Conservation (phyloP, 1,140 invertebrate species). For the Notospermus geniculatus region DNA sequence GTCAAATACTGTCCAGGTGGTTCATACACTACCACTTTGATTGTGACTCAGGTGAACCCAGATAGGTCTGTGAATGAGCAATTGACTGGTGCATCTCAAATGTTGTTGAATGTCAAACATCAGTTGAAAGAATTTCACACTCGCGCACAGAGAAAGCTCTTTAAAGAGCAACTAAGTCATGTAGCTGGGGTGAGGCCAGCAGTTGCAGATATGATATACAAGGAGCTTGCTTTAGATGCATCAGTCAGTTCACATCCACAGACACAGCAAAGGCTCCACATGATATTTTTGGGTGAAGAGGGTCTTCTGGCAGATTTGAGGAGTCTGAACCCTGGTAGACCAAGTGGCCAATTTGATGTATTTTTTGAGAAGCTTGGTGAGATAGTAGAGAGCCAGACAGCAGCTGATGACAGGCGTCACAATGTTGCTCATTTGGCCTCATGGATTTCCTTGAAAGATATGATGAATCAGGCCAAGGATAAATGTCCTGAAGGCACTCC, state of each 20-base stretch:
- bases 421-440: slow-evolving; percentile 11
- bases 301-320: slow-evolving; percentile 23
- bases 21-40: too few relatives aligned
- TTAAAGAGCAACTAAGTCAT: too few relatives aligned
- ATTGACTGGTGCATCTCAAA: too few relatives aligned
- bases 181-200: too few relatives aligned
- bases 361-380: neutral
- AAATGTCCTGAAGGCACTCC: slow-evolving; percentile 4
- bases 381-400: neutral
- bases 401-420: slow-evolving; percentile 6
- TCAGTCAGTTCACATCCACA: slow-evolving; percentile 16
- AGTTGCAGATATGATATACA: too few relatives aligned
- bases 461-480: slow-evolving; percentile 1
- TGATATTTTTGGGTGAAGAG: slow-evolving; percentile 23
- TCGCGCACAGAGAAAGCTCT: too few relatives aligned
- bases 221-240: too few relatives aligned
- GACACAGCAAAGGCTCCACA: slow-evolving; percentile 20
- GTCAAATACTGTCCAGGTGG: too few relatives aligned
- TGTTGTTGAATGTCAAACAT: too few relatives aligned
- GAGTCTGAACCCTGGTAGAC: slow-evolving; percentile 21
- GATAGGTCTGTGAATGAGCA: too few relatives aligned
- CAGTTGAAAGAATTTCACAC: too few relatives aligned
- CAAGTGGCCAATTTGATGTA: slow-evolving; percentile 20
- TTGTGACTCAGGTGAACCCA: too few relatives aligned
- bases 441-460: slow-evolving; percentile 14